Conservation (phyloP, 2,113 vertebrate species). For the Aspidoscelis tigris region DNA sequence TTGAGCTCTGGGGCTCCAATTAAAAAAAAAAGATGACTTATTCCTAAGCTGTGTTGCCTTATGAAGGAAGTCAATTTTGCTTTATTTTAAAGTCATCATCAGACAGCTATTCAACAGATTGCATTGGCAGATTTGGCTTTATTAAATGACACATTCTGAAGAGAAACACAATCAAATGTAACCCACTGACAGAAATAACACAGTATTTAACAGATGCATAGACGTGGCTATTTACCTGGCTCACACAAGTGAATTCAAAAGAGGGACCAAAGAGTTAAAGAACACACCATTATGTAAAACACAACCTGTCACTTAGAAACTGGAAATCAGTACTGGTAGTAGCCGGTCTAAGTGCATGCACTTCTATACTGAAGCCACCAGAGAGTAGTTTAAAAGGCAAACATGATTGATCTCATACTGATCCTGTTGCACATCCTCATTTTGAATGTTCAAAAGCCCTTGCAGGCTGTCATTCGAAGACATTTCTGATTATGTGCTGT, state of each 20-base stretch:
- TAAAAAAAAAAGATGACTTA: no score
- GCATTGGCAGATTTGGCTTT: not conserved
- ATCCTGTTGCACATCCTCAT: constrained; percentile 47
- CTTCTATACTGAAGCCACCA: constrained; percentile 53
- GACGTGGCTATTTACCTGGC: not conserved
- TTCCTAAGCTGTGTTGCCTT: not conserved
- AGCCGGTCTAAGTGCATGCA: constrained; percentile 51
- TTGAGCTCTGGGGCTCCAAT: no score
- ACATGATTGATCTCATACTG: constrained; percentile 52
- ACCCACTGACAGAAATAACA: not conserved
- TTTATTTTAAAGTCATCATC: not conserved
- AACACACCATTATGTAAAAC: constrained; percentile 45
- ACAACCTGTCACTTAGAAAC: constrained; percentile 51
- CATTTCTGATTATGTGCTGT: constrained; percentile 69
- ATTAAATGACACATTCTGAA: not conserved
- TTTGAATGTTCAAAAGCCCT: constrained; percentile 51
- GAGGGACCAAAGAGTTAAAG: constrained; percentile 51
- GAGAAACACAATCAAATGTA: not conserved
- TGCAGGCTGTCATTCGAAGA: constrained; percentile 54
- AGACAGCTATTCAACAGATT: not conserved
- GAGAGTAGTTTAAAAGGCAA: constrained; percentile 31
- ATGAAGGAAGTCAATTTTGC: not conserved
- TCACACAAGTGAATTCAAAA: not conserved
- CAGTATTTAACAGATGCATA: constrained; percentile 7
- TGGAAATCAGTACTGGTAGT: constrained; percentile 57